Percentiles rank a stretch among this genome's conserved stretches.
These are phyloP conservation scores for Drosophila pseudoananassae DNA, from an alignment of 1,140 invertebrate genomes.

Conservation along the genomic window DNA sequence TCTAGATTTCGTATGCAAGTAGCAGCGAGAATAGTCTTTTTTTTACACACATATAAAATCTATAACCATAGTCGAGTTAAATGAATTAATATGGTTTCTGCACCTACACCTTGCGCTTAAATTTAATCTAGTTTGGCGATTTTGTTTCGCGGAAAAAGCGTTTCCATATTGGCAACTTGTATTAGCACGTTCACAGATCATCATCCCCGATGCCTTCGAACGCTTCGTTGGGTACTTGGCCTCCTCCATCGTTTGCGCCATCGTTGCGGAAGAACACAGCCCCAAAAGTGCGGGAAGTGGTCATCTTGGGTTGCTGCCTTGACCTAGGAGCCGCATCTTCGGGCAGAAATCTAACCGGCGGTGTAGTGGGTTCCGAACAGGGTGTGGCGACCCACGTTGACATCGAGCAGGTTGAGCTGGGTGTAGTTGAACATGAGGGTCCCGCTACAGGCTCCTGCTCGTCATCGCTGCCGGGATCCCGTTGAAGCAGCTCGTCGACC, in stretches of 20 bases:
- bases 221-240: conserved; percentile 90
- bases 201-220: conserved; percentile 96
- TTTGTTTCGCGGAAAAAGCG: conserved; percentile 25
- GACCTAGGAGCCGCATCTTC: conserved; percentile 62
- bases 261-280: conserved; percentile 87
- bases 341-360: conserved; percentile 82
- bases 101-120: conserved; percentile 4
- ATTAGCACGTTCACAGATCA: conserved; percentile 86
- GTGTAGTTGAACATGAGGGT: conserved; percentile 60
- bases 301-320: conserved; percentile 81
- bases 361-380: conserved; percentile 66
- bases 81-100: conserved; percentile 21
- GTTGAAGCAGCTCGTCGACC: conserved; percentile 95
- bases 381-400: conserved; percentile 69
- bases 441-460: conserved; percentile 51
- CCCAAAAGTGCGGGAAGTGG: conserved; percentile 84
- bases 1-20: conserved; percentile 27
- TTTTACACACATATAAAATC: conserved; percentile 45
- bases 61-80: conserved; percentile 30
- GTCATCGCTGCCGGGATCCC: conserved; percentile 56
- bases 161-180: conserved; percentile 27
- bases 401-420: conserved; percentile 77
- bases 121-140: conserved; percentile 37
- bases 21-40: conserved; percentile 22
- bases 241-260: conserved; percentile 77